Conservation (phyloP, 1,140 invertebrate species). For the Scaptomyza graminum region DNA sequence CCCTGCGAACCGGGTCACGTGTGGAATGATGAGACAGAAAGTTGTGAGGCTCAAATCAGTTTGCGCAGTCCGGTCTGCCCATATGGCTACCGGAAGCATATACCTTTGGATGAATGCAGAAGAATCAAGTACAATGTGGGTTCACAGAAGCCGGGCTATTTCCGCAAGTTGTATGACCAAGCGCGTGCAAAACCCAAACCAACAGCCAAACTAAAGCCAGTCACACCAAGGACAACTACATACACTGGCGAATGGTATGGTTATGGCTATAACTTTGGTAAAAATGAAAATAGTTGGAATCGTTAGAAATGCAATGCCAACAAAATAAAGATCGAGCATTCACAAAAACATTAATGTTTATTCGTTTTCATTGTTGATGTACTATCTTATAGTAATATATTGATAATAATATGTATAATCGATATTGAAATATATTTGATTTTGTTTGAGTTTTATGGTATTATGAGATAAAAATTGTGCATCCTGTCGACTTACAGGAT, state of each 20-base stretch:
- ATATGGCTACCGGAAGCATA: background rate
- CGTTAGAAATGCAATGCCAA: background rate
- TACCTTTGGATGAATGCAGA: slow-evolving; percentile 11
- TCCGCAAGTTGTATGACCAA: slow-evolving; percentile 19
- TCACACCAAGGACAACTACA: background rate
- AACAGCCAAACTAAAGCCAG: background rate
- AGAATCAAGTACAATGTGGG: background rate
- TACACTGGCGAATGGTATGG: slow-evolving; percentile 22
- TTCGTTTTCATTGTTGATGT: too few species aligned
- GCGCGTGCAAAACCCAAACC: too few species aligned
- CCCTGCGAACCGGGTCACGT: background rate
- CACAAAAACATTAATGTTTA: too few species aligned
- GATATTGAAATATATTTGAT: too few species aligned
- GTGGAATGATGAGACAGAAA: background rate
- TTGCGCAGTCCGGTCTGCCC: background rate
- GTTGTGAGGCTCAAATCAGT: background rate
- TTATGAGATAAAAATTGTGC: too few species aligned
- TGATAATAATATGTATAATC: too few species aligned
- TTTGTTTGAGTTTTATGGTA: too few species aligned
- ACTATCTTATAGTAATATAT: too few species aligned
- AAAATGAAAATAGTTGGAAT: slow-evolving; percentile 2
- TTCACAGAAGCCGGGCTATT: background rate
- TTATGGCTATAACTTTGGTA: slow-evolving; percentile 25
- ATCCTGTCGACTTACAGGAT: too few species aligned
- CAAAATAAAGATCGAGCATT: background rate